Base-by-base conservation (phyloP, 2,797 vertebrate species). In the Rhadinocentrus ornatus region DNA sequence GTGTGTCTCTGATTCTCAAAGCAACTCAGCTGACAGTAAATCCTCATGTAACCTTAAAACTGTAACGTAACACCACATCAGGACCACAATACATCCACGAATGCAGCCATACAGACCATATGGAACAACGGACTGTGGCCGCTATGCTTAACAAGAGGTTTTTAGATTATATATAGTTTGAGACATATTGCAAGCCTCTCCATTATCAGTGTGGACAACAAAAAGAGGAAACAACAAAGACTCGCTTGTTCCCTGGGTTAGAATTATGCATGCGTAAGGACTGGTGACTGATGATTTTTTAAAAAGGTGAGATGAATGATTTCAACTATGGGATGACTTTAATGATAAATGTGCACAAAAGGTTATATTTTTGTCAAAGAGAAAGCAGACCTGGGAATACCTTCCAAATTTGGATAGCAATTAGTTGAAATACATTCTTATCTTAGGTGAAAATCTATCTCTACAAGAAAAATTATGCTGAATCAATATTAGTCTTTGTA, bases 11-110 rank as follows among this genome's bases (percentile, higher is more conserved):
- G 67, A 82, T 60, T 73, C 48, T 72, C 71, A 53, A 73, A 82
- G 78, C 78, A 70, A 81, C 89, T 75, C 83, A 84, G 69, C 80
- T 87, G 86, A 90, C 79, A 54, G 60, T 11, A 64, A 46, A 57
- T 74, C 22, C 39, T 56, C 88, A 93, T 90, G 83, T 52, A 9
- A 35, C 54, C 68, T 60, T 15, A 69, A 80, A 62, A 57, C 3
- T 71, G 88, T 78, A 90, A 90, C 79, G 20, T 0, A 27, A 78
- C 2, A 8, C 68, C 65, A 71, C 66, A 82, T 85, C 63, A 81
- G 69, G 54, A 75, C 66, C 67, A 34, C 31, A 24, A 15, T 56
- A 52, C 66, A 35, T 39, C 57, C 72, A 54, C 61, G 2, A 2
- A 10, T 46, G 54, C 2, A 29, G 15, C 37, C 74, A 9, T 61